Evolutionary conservation across 2,113 vertebrate genomes (phyloP), one percentile per base, ranked within the genome.

Genomic region (Lipophrys pholis): DNA sequence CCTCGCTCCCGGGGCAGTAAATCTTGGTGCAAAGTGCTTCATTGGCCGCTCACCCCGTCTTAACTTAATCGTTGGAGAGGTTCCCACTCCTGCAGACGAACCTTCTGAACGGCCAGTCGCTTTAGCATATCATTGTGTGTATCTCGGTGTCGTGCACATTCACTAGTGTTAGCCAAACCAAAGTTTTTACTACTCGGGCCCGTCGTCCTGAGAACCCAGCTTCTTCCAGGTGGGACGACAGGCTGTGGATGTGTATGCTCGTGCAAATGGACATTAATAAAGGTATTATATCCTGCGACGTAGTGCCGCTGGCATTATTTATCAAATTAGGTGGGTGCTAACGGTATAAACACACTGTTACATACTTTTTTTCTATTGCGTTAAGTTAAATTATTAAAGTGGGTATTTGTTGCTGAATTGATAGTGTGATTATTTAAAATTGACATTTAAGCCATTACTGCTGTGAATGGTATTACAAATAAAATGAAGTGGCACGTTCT

Each of bases 191-290:
- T 90, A 91, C 84, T n/a, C 68, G 71, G 76, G 82, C 76, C 72
- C 68, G 72, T 54, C 48, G 71, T 72, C 68, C 68, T 64, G 58
- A 70, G 35, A 87, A 62, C 78, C 81, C 56, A 74, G 75, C 76
- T 91, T 81, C 84, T 89, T 76, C 86, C 87, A 58, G 69, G 54
- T 67, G 75, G 82, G 86, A 71, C 53, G 42, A 42, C 38, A 63
- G 64, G 72, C 38, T 81, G 73, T 76, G 81, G 63, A 79, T 70
- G 71, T 90, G 72, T 90, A 82, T 93, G 85, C 87, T 81, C 76
- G 87, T 95, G 92, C 92, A 87, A 93, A 89, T 90, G 90, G 94
- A 93, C 88, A 89, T 83, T 83, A 96, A 96, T 96, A 97, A 97
- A 96, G 77, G 90, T 88, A 87, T 80, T 90, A 71, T 68, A 89